Evolutionary conservation across 1,140 invertebrate genomes (phyloP).

Genomic region (Rhyacophila brunnea): DNA sequence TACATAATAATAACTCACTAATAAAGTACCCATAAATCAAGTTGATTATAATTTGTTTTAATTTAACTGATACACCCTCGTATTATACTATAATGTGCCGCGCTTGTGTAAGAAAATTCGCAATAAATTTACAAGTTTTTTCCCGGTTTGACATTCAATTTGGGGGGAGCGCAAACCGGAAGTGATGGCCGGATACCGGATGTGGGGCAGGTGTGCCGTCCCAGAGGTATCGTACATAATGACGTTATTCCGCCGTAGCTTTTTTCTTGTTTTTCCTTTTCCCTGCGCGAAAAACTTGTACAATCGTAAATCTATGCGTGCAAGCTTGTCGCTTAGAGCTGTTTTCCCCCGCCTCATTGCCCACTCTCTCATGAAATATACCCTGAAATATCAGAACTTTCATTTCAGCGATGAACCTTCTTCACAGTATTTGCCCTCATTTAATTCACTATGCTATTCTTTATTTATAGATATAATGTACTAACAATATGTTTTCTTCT

Average conservation of each 20-base stretch:
- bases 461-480: too few species aligned
- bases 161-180: slow-evolving; percentile 10
- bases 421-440: too few species aligned
- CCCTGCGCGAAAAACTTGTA: slow-evolving; percentile 13
- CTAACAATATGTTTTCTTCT: too few species aligned
- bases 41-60: too few species aligned
- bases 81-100: too few species aligned
- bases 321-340: slow-evolving; percentile 27
- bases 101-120: too few species aligned
- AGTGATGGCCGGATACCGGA: neutral
- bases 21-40: too few species aligned
- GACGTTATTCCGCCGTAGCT: slow-evolving; percentile 32
- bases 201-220: slow-evolving; percentile 2
- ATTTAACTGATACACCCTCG: too few species aligned
- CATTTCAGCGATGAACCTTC: slow-evolving; percentile 9
- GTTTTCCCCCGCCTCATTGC: slow-evolving; percentile 20
- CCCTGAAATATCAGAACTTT: neutral
- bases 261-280: slow-evolving; percentile 13
- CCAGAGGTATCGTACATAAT: slow-evolving; percentile 30
- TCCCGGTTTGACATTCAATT: slow-evolving; percentile 31
- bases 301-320: slow-evolving; percentile 32
- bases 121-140: slow-evolving; percentile 23
- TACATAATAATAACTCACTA: too few species aligned
- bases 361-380: neutral
- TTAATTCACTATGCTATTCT: too few species aligned